A percentile compares a stretch with the other conserved stretches of the same genome.
Evolutionary conservation across 2,113 vertebrate genomes (phyloP).

Genomic region (Electrona antarctica): DNA sequence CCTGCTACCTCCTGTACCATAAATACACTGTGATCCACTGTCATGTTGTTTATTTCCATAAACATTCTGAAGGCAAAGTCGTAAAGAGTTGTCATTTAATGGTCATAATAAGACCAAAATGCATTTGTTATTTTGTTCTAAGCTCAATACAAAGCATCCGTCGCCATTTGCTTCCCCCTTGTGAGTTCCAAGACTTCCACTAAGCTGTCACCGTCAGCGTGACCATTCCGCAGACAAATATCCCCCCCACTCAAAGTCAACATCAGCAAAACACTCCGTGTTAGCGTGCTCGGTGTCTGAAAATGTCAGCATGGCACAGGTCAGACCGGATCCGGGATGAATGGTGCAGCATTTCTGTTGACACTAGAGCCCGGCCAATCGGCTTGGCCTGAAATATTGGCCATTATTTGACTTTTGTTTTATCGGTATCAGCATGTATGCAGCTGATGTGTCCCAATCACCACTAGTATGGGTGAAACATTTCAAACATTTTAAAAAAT

Average conservation of each 20-base stretch:
- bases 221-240: constrained; percentile 59
- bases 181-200: not conserved
- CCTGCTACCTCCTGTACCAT: too few relatives aligned
- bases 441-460: too few relatives aligned
- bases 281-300: constrained; percentile 35
- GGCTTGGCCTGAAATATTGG: too few relatives aligned
- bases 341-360: constrained; percentile 43
- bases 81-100: constrained; percentile 36
- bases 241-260: constrained; percentile 46
- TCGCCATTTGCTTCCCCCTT: constrained; percentile 6
- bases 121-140: constrained; percentile 43
- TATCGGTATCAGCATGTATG: too few relatives aligned
- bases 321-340: constrained; percentile 55
- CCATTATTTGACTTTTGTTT: too few relatives aligned
- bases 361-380: constrained; percentile 14
- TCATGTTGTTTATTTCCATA: not conserved
- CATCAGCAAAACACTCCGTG: constrained; percentile 37
- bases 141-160: constrained; percentile 22
- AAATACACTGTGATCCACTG: not conserved
- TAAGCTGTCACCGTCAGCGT: constrained; percentile 20
- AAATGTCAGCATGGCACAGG: constrained; percentile 71
- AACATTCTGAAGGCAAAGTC: constrained; percentile 18
- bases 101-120: constrained; percentile 29
- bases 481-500: too few relatives aligned
- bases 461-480: too few relatives aligned